phyloP scores from a whole-genome alignment of 2,113 vertebrate species.

The Dicaeum eximium region DNA sequence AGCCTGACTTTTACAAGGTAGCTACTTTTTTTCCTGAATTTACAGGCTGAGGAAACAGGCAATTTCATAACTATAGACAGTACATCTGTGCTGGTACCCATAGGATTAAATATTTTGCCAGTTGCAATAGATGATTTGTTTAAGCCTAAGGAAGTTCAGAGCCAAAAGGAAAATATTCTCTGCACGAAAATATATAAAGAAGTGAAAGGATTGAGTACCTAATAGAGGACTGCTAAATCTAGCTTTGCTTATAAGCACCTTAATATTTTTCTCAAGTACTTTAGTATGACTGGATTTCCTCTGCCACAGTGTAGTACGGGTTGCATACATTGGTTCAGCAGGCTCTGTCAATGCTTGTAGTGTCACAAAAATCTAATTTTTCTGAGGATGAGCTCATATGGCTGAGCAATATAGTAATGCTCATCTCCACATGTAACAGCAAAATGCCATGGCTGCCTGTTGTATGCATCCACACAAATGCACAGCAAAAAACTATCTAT shows the following conservation, averaged over 20 bases:
- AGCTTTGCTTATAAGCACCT: not conserved
- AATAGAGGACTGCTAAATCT: not conserved
- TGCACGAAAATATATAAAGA: not conserved
- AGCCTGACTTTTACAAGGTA: not conserved
- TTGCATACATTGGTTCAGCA: not conserved
- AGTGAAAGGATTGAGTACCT: not conserved
- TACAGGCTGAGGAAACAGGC: not conserved
- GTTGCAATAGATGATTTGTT: not conserved
- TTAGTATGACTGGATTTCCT: not conserved
- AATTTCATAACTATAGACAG: not conserved
- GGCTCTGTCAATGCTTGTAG: not conserved
- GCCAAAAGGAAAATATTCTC: not conserved
- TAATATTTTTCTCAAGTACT: not conserved
- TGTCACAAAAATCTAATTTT: not conserved
- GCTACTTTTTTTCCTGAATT: not conserved
- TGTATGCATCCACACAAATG: not conserved
- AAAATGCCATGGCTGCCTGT: not conserved
- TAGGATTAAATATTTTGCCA: not conserved
- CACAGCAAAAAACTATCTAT: not conserved
- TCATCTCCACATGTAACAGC: not conserved
- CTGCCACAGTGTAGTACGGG: not conserved
- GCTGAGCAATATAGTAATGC: not conserved
- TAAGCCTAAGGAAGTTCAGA: not conserved
- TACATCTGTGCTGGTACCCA: not conserved
- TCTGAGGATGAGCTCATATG: not conserved